These are phyloP conservation scores for Zaprionus gabonicus DNA, from an alignment of 1,140 invertebrate species.

Conservation along the genomic window DNA sequence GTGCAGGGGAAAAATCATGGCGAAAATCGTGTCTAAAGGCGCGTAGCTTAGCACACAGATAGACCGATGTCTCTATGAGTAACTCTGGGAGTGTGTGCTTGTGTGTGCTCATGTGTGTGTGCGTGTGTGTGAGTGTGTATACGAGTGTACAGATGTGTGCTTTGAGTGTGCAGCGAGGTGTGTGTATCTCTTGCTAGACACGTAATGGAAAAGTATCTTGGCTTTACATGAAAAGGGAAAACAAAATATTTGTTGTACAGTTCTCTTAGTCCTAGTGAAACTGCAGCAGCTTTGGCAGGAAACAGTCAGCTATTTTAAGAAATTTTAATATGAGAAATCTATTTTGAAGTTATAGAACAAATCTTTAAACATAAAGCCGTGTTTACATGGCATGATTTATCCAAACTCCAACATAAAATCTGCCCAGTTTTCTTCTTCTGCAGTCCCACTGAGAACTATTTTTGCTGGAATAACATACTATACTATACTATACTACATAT, in stretches of 20 bases:
- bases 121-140: neutral
- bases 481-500: neutral
- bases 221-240: neutral
- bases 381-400: too few species aligned
- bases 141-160: neutral
- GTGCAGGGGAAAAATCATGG: conserved; percentile 57
- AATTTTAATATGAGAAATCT: too few species aligned
- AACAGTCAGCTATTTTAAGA: conserved; percentile 17
- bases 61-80: conserved; percentile 15
- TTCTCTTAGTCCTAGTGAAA: neutral
- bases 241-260: neutral
- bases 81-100: neutral
- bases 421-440: neutral
- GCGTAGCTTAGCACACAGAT: conserved; percentile 38
- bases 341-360: too few species aligned
- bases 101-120: neutral
- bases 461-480: neutral
- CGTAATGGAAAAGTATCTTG: conserved; percentile 12
- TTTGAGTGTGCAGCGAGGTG: conserved; percentile 1
- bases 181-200: conserved; percentile 11
- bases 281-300: conserved; percentile 8
- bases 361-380: too few species aligned
- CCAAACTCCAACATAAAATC: neutral
- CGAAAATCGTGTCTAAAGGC: conserved; percentile 55
- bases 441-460: neutral